These are phyloP conservation scores for Chloroclysta siterata DNA, from an alignment of 2,888 invertebrate species.

Conservation along the genomic window DNA sequence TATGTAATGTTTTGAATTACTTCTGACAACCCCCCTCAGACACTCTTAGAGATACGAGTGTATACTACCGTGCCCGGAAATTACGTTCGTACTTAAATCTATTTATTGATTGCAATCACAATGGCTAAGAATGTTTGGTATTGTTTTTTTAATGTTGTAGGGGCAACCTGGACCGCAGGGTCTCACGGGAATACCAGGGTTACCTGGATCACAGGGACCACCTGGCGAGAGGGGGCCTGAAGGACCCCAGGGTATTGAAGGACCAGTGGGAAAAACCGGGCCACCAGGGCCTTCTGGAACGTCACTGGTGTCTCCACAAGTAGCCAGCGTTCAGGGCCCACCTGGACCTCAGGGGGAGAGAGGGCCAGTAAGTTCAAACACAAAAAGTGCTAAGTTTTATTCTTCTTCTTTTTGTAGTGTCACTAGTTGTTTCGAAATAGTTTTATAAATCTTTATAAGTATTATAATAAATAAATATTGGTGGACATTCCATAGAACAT, in stretches of 20 bases:
- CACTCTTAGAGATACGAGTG: too few species aligned
- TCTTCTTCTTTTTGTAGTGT: too few species aligned
- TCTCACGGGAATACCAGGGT: constrained; percentile 52
- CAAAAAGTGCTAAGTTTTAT: background rate
- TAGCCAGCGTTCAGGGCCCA: constrained; percentile 56
- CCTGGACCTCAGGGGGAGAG: constrained; percentile 73
- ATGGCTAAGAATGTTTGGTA: background rate
- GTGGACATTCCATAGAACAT: too few species aligned
- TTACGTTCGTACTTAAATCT: too few species aligned
- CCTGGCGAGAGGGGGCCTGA: constrained; percentile 76
- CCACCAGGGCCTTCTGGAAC: constrained; percentile 69
- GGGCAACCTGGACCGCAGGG: constrained; percentile 62
- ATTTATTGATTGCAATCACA: too few species aligned
- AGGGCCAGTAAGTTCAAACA: constrained; percentile 57
- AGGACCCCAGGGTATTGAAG: constrained; percentile 78
- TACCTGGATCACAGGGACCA: constrained; percentile 59
- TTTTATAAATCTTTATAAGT: too few species aligned
- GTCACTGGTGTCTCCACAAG: constrained; percentile 55
- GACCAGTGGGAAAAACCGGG: constrained; percentile 68
- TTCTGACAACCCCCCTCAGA: background rate
- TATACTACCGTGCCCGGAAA: too few species aligned
- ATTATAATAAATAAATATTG: too few species aligned
- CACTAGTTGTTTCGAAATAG: too few species aligned
- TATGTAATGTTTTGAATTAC: too few species aligned
- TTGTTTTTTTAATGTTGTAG: constrained; percentile 37